These are phyloP conservation scores for Oncopodura yosiiana DNA, from an alignment of 1,140 invertebrate genomes.

Conservation along the genomic window DNA sequence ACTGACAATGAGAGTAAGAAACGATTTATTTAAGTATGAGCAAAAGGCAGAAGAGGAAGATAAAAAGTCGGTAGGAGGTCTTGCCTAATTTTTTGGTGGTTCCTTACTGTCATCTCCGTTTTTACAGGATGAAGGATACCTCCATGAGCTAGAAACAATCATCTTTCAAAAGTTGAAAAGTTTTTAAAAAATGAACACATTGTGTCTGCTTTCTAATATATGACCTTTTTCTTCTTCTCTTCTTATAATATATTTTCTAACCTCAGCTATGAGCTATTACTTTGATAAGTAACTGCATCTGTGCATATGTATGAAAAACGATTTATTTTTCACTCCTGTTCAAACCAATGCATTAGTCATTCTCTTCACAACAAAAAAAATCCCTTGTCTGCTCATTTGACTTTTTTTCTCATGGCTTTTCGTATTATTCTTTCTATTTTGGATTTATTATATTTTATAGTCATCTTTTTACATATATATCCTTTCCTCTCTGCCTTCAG, in stretches of 20 bases:
- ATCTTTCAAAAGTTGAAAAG: too few relatives aligned
- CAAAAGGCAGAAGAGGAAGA: constrained; percentile 13
- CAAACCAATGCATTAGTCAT: constrained; percentile 14
- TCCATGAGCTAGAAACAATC: too few relatives aligned
- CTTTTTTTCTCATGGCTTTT: too few relatives aligned
- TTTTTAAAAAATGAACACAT: too few relatives aligned
- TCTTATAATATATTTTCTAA: background rate
- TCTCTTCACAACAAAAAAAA: constrained; percentile 2
- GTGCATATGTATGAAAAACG: constrained; percentile 26
- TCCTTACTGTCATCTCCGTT: constrained; percentile 33
- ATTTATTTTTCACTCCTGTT: constrained; percentile 28
- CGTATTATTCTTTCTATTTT: too few relatives aligned
- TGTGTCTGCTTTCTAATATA: background rate
- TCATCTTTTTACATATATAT: too few relatives aligned
- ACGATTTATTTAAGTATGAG: constrained; percentile 4
- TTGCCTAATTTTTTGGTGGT: constrained; percentile 35
- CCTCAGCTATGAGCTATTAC: too few relatives aligned
- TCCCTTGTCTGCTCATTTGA: too few relatives aligned
- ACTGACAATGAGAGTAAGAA: background rate
- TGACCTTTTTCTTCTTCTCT: background rate
- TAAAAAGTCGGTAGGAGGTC: constrained; percentile 34
- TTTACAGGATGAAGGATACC: constrained; percentile 18
- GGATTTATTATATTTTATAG: too few relatives aligned
- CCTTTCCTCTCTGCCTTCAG: too few relatives aligned
- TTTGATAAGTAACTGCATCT: too few relatives aligned